phyloP scores from a whole-genome alignment of 2,797 vertebrate genomes.

The Rhynchonycteris naso region DNA sequence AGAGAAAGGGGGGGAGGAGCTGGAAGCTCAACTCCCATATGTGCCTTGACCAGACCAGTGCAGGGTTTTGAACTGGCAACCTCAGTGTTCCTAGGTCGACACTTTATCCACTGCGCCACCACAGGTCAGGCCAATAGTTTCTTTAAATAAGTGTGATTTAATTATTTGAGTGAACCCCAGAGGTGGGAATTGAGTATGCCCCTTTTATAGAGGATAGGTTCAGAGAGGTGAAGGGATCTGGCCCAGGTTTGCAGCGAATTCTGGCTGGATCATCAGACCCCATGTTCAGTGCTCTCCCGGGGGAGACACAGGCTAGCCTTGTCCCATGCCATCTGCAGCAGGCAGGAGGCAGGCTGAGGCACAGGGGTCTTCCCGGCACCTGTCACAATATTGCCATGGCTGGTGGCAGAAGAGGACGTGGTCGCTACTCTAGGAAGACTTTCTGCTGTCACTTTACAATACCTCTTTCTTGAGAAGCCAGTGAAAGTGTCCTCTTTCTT shows the following conservation, averaged over 20 bases:
- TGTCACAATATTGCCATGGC: not conserved
- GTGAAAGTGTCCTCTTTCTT: not conserved
- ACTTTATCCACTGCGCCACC: too few species aligned
- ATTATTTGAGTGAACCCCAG: not conserved
- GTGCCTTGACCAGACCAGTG: too few species aligned
- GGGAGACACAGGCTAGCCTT: not conserved
- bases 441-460: constrained; percentile 10
- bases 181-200: not conserved
- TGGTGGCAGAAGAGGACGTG: not conserved
- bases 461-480: constrained; percentile 37
- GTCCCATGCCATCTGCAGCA: not conserved
- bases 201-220: not conserved
- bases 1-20: too few species aligned
- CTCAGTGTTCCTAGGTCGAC: too few species aligned
- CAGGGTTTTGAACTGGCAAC: too few species aligned
- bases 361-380: not conserved
- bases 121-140: too few species aligned
- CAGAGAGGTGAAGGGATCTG: not conserved
- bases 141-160: not conserved
- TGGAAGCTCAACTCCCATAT: too few species aligned
- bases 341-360: not conserved
- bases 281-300: not conserved
- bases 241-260: not conserved
- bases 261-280: not conserved
- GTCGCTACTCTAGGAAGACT: not conserved